phyloP scores from a whole-genome alignment of 2,888 invertebrate species.

The Tetramorium bicarinatum region DNA sequence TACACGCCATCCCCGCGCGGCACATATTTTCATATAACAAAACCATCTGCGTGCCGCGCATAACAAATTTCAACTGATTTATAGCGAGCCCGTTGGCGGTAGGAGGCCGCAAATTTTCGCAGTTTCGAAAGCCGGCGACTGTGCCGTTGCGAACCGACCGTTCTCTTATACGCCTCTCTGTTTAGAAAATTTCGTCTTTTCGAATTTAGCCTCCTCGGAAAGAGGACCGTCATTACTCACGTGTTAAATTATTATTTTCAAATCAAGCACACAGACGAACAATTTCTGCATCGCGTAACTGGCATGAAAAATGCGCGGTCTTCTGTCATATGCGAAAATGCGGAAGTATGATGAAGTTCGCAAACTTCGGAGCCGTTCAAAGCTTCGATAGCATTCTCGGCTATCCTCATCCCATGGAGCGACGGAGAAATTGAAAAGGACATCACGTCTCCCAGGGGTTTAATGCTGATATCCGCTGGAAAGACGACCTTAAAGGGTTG shows the following conservation, averaged over 20 bases:
- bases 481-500: conserved; percentile 77
- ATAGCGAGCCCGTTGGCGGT: conserved; percentile 80
- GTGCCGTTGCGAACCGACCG: conserved; percentile 21
- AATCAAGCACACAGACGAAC: neutral
- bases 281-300: neutral
- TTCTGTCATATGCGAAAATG: conserved; percentile 19
- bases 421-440: conserved; percentile 68
- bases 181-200: conserved; percentile 20
- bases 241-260: neutral
- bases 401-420: conserved; percentile 8
- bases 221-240: neutral
- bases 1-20: conserved; percentile 84
- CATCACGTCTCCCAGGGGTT: conserved; percentile 65
- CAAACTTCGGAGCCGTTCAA: conserved; percentile 29
- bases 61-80: conserved; percentile 87
- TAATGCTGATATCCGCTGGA: conserved; percentile 73
- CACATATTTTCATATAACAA: conserved; percentile 87
- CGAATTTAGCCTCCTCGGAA: neutral
- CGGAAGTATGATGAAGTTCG: conserved; percentile 27
- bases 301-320: neutral
- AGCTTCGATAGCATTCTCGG: conserved; percentile 24
- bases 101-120: conserved; percentile 76
- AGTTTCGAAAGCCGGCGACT: conserved; percentile 62
- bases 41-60: conserved; percentile 87
- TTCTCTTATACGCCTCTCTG: neutral